These are phyloP conservation scores for Platycheirus rosarum DNA, from an alignment of 2,888 invertebrate species.

Conservation along the genomic window DNA sequence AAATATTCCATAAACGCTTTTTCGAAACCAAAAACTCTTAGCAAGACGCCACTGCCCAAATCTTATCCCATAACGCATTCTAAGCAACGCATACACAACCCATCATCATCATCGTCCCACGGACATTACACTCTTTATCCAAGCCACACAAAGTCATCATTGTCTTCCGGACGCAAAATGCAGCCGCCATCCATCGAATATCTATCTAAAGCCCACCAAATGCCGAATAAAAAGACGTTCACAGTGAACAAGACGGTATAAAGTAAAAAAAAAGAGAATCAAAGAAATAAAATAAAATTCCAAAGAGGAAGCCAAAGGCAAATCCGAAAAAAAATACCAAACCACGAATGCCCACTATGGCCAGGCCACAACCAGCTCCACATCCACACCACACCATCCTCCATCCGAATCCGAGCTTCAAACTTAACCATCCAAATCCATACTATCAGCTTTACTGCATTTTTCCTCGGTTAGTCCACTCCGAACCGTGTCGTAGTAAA, in stretches of 20 bases:
- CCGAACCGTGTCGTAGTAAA: conserved; percentile 64
- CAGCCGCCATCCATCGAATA: conserved; percentile 25
- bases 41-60: conserved; percentile 40
- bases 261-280: conserved; percentile 9
- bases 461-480: conserved; percentile 68
- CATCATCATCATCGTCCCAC: conserved; percentile 43
- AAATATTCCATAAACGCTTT: no score
- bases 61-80: conserved; percentile 55
- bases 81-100: conserved; percentile 27
- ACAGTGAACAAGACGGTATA: conserved; percentile 2
- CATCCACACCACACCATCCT: conserved; percentile 8
- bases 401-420: conserved; percentile 13
- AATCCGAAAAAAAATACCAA: conserved; percentile 20
- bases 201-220: conserved; percentile 15
- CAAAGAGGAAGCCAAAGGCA: conserved; percentile 43
- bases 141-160: conserved; percentile 45
- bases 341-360: conserved; percentile 7
- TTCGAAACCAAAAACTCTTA: no score
- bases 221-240: conserved; percentile 22
- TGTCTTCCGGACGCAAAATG: conserved; percentile 63
- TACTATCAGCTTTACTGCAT: conserved; percentile 61
- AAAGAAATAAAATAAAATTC: conserved; percentile 2
- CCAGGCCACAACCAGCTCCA: conserved; percentile 4
- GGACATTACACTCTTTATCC: conserved; percentile 18
- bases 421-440: conserved; percentile 39